These are phyloP conservation scores for Lymantria dispar DNA, from an alignment of 2,888 invertebrate genomes.

Conservation along the genomic window DNA sequence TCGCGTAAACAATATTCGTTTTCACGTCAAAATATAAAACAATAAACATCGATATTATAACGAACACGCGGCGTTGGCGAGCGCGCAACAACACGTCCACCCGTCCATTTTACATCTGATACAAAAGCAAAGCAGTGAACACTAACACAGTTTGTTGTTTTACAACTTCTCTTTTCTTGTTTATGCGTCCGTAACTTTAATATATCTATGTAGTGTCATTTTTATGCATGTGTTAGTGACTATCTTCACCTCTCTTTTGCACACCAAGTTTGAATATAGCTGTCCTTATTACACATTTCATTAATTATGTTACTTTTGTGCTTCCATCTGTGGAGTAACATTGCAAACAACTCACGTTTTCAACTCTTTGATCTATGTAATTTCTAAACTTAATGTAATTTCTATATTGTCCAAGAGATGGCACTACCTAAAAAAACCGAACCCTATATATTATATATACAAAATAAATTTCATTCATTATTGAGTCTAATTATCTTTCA, in stretches of 20 bases:
- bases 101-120: constrained; percentile 82
- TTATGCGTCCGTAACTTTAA: constrained; percentile 55
- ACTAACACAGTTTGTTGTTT: constrained; percentile 73
- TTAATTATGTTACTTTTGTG: constrained; percentile 35
- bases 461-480: too few relatives aligned
- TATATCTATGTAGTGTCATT: constrained; percentile 47
- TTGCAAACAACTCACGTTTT: neutral
- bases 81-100: constrained; percentile 75
- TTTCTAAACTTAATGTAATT: neutral
- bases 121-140: constrained; percentile 58
- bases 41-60: constrained; percentile 79
- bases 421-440: constrained; percentile 7
- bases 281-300: constrained; percentile 53
- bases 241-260: constrained; percentile 41
- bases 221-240: constrained; percentile 40
- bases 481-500: too few relatives aligned
- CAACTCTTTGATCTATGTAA: too few relatives aligned
- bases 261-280: constrained; percentile 13
- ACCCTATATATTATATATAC: too few relatives aligned
- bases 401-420: constrained; percentile 3
- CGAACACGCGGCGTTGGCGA: constrained; percentile 76
- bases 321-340: constrained; percentile 48
- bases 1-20: constrained; percentile 77
- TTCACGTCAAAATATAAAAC: constrained; percentile 71
- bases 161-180: constrained; percentile 82